phyloP scores from a whole-genome alignment of 92 coral and sea anemone species.

The Actinostola sp. region DNA sequence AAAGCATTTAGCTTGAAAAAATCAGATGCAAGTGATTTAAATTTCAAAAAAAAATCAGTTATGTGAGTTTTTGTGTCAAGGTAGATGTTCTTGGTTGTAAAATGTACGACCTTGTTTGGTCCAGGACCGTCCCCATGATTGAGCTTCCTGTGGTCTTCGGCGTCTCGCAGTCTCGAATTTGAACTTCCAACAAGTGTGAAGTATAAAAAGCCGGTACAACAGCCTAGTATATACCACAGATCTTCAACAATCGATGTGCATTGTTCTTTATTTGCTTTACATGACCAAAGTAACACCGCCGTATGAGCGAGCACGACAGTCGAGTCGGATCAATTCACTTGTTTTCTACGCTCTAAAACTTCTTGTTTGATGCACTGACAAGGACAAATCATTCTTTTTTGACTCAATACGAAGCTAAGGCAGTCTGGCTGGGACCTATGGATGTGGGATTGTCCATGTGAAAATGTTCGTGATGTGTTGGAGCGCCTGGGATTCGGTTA shows the following conservation, averaged over 20 bases:
- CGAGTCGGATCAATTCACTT: background rate
- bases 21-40: too few species aligned
- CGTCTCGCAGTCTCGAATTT: slow-evolving; percentile 23
- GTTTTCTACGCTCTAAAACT: background rate
- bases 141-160: slow-evolving; percentile 28
- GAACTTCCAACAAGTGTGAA: slow-evolving; percentile 10
- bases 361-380: background rate
- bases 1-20: background rate
- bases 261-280: slow-evolving; percentile 14
- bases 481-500: slow-evolving; percentile 72
- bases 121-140: slow-evolving; percentile 14
- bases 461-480: slow-evolving; percentile 83
- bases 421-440: slow-evolving; percentile 71
- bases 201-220: slow-evolving; percentile 8
- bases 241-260: background rate
- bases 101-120: too few species aligned
- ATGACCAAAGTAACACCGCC: background rate
- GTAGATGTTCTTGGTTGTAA: background rate
- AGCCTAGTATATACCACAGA: slow-evolving; percentile 4
- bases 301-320: background rate
- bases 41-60: too few species aligned
- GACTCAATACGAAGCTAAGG: slow-evolving; percentile 75
- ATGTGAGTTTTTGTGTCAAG: background rate
- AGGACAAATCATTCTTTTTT: background rate
- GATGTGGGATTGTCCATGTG: slow-evolving; percentile 65